Conservation (phyloP, 1,140 invertebrate species). For the Aphelenchoides avenae region DNA sequence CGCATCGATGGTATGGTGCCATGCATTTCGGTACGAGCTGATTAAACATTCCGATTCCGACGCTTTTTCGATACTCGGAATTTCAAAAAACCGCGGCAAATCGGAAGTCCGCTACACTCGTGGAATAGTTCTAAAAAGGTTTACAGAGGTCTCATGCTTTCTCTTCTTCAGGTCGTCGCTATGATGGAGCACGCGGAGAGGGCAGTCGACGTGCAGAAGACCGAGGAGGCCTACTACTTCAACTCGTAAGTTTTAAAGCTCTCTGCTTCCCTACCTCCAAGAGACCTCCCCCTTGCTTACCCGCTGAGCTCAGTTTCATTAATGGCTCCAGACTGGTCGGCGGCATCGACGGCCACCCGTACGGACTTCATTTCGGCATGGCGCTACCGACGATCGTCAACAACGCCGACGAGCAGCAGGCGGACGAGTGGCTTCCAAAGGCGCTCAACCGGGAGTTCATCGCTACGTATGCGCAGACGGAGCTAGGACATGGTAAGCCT, state of each 20-base stretch:
- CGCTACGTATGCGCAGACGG: conserved; percentile 90
- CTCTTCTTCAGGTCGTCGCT: conserved; percentile 71
- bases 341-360: conserved; percentile 75
- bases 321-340: conserved; percentile 11
- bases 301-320: neutral
- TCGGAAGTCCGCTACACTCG: too few species aligned
- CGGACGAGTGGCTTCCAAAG: conserved; percentile 75
- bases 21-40: too few species aligned
- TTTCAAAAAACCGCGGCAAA: too few species aligned
- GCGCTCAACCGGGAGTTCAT: conserved; percentile 78
- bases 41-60: too few species aligned
- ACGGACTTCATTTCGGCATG: conserved; percentile 82
- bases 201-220: conserved; percentile 69
- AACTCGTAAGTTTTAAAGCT: conserved; percentile 61
- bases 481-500: conserved; percentile 75
- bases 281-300: too few species aligned
- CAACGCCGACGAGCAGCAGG: conserved; percentile 78
- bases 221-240: conserved; percentile 50
- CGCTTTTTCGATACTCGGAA: too few species aligned
- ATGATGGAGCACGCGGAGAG: conserved; percentile 56
- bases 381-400: conserved; percentile 83
- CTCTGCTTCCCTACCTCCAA: neutral
- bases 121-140: too few species aligned
- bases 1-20: too few species aligned
- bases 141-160: too few species aligned